Percentiles rank a stretch among this genome's conserved stretches.
These are phyloP conservation scores for Dasypus novemcinctus DNA, from an alignment of 2,113 vertebrate genomes.

Conservation along the genomic window DNA sequence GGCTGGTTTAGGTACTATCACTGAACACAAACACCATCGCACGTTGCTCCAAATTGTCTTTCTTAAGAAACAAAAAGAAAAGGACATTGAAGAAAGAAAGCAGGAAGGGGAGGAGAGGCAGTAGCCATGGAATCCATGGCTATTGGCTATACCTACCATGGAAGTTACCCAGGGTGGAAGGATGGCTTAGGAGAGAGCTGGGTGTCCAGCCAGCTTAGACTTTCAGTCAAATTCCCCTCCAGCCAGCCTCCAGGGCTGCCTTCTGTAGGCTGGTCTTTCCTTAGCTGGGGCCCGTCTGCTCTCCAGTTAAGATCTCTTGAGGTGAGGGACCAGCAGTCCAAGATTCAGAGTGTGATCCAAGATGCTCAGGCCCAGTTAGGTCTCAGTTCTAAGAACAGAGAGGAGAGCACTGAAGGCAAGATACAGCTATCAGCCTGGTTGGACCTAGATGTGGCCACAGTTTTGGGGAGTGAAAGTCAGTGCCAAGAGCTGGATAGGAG, in stretches of 20 bases:
- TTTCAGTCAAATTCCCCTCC: slow-evolving; percentile 7
- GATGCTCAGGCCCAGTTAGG: slow-evolving; percentile 30
- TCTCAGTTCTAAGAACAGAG: slow-evolving; percentile 38
- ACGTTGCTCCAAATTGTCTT: background rate
- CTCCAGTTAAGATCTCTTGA: slow-evolving; percentile 35
- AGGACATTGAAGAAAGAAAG: slow-evolving; percentile 18
- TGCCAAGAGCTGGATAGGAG: slow-evolving; percentile 31
- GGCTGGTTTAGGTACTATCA: background rate
- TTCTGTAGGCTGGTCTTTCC: slow-evolving; percentile 16
- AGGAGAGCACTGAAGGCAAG: background rate
- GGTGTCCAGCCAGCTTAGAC: slow-evolving; percentile 44
- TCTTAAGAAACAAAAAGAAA: slow-evolving; percentile 22
- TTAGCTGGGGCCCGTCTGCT: slow-evolving; percentile 47
- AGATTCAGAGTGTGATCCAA: slow-evolving; percentile 46
- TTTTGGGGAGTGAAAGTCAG: slow-evolving; percentile 2
- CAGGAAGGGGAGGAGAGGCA: background rate
- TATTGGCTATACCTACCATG: slow-evolving; percentile 71
- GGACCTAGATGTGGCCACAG: background rate
- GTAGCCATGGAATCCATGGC: background rate
- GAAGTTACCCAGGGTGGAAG: slow-evolving; percentile 46
- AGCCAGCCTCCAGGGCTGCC: background rate
- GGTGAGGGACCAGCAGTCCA: background rate
- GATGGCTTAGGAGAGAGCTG: slow-evolving; percentile 40
- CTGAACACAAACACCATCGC: background rate
- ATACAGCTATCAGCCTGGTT: background rate